A percentile compares a stretch with the other conserved stretches of the same genome.
phyloP scores from a whole-genome alignment of 2,797 vertebrate species.

The Lithobates pipiens region DNA sequence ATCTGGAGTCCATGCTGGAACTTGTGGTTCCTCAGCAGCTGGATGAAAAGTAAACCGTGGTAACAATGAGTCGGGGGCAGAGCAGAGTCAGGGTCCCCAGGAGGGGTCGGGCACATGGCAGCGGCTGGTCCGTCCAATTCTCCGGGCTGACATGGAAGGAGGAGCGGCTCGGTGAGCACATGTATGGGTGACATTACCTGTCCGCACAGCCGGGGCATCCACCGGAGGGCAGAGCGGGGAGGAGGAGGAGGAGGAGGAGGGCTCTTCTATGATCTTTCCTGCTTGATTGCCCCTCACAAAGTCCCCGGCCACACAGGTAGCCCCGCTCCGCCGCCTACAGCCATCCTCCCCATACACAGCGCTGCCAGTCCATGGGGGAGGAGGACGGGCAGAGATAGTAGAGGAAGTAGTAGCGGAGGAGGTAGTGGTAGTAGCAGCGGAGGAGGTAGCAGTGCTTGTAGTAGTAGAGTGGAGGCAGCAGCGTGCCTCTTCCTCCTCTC shows the following conservation, averaged over 20 bases:
- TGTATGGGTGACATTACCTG: slow-evolving; percentile 32
- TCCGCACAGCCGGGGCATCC: neutral
- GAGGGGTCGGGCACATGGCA: slow-evolving; percentile 51
- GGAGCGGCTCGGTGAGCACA: neutral
- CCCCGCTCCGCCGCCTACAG: slow-evolving; percentile 68
- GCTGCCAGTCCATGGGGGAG: slow-evolving; percentile 54
- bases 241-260: neutral
- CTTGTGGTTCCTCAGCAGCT: neutral
- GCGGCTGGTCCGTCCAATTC: slow-evolving; percentile 40
- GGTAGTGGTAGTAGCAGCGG: too few species aligned
- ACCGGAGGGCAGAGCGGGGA: neutral
- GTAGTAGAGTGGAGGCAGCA: neutral
- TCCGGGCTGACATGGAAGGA: neutral
- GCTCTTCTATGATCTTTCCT: neutral
- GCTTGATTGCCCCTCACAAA: slow-evolving; percentile 36
- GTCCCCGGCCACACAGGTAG: slow-evolving; percentile 95
- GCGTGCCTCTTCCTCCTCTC: neutral
- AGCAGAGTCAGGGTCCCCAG: too few species aligned
- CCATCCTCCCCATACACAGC: slow-evolving; percentile 76
- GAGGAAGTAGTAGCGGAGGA: too few species aligned
- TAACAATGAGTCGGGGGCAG: too few species aligned
- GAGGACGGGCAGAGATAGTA: neutral
- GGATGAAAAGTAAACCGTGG: too few species aligned
- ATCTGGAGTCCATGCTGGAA: neutral
- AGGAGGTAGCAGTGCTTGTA: too few species aligned